Evolutionary conservation across 2,888 invertebrate species (phyloP).

Genomic region (Heliconius ismenius): DNA sequence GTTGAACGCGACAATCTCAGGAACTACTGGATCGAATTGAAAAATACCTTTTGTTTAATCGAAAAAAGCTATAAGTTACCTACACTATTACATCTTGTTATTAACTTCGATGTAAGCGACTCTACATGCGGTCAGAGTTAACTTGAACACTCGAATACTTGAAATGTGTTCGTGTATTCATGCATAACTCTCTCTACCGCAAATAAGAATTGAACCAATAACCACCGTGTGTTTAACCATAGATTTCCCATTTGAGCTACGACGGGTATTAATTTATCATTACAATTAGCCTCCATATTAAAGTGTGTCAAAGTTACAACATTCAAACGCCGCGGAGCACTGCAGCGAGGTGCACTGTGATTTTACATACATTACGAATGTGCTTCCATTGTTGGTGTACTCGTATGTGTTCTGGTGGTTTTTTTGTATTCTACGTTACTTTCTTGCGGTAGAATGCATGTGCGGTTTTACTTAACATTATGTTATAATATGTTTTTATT

Average conservation of each 20-base stretch:
- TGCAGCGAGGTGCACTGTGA: conserved; percentile 1
- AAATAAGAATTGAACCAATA: background rate
- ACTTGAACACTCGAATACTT: no score
- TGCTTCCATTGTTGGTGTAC: conserved; percentile 20
- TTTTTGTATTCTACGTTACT: background rate
- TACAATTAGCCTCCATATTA: conserved; percentile 6
- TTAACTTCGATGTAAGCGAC: no score
- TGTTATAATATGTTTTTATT: background rate
- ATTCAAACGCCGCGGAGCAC: conserved; percentile 14
- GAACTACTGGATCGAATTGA: no score
- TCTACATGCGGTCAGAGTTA: no score
- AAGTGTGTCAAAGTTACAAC: conserved; percentile 22
- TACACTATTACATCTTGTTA: no score
- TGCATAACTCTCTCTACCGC: no score
- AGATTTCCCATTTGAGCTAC: background rate
- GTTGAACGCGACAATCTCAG: no score
- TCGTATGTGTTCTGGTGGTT: background rate
- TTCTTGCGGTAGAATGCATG: background rate
- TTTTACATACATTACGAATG: conserved; percentile 19
- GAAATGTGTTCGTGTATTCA: no score
- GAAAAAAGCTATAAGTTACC: no score
- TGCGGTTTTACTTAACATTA: background rate
- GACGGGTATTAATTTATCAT: background rate
- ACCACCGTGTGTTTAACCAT: background rate
- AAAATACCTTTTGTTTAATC: no score